Percentiles rank a stretch among this genome's conserved stretches.
phyloP scores from a whole-genome alignment of 2,113 vertebrate genomes.

The Dasyprocta punctata region DNA sequence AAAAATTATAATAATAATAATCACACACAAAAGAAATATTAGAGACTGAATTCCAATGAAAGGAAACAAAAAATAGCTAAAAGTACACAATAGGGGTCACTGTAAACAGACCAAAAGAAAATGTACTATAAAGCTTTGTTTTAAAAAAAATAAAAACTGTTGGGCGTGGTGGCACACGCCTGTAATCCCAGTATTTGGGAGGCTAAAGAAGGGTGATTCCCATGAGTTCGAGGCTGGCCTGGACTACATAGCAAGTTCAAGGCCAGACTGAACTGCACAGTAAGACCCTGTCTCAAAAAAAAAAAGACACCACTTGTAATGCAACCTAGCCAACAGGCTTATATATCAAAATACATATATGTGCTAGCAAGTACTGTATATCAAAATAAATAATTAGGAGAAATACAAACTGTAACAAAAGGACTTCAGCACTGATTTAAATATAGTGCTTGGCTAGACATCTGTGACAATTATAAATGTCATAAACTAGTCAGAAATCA shows the following conservation, averaged over 20 bases:
- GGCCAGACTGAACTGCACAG: too few relatives aligned
- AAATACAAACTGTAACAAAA: not conserved
- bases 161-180: too few relatives aligned
- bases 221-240: too few relatives aligned
- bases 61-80: not conserved
- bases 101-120: not conserved
- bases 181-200: too few relatives aligned
- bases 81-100: not conserved
- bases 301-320: not conserved
- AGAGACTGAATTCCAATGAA: not conserved
- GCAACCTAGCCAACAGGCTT: not conserved
- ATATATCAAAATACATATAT: not conserved
- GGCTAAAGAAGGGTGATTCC: too few relatives aligned
- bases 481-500: not conserved
- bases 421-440: not conserved
- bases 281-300: too few relatives aligned
- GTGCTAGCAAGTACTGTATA: too few relatives aligned
- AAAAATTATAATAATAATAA: not conserved
- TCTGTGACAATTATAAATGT: not conserved
- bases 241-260: too few relatives aligned
- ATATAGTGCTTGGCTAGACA: not conserved
- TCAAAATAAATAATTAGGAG: not conserved
- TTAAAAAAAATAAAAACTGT: too few relatives aligned
- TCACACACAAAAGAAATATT: not conserved
- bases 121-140: not conserved